Evolutionary conservation across 2,888 invertebrate species (phyloP), one percentile per base, ranked within the genome.

Genomic region (Pseudococcus jackbeardsleyi): DNA sequence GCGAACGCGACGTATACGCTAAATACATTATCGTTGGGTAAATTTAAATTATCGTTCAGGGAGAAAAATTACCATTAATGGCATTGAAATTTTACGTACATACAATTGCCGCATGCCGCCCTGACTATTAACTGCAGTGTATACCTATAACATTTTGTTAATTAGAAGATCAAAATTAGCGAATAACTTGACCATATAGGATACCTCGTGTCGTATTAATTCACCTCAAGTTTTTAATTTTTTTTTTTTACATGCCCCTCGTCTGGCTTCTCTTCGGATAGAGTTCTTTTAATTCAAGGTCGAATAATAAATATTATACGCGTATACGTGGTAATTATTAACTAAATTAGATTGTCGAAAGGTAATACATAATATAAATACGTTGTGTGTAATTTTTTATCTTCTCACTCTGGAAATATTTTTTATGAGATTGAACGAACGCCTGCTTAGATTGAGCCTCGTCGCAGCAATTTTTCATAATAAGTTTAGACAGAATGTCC

Each of bases 1-100:
- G 50, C 17, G 77, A 39, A 39, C 26, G 26, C 26, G 26, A 33
- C 39, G 33, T 39, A 39, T 82, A 22, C 50, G 84, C 84, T 42
- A 48, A 42, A 9, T 42, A 50, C n/a, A 85, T 59, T 85, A 59
- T 84, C 59, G 54, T 19, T 26, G 22, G 48, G 86, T 46, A 86
- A 64, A 68, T 39, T 72, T 17, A 46, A 72, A 86, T 86, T 68
- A 72, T 19, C 72, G 64, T 86, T 86, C 59, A 46, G 39, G 50
- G 68, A 72, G 68, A 72, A 72, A 59, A 86, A 86, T 86, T 86
- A 86, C 86, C 42, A 46, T 86, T 72, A 86, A 86, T 86, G 86
- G 64, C 86, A 64, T 86, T 59, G 85, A 64, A 59, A 59, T 59
- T 59, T 19, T 33, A 33, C 26, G 26, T 33, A 33, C 26, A 33